These are phyloP conservation scores for Gavia stellata DNA, from an alignment of 2,113 vertebrate species.

Conservation along the genomic window DNA sequence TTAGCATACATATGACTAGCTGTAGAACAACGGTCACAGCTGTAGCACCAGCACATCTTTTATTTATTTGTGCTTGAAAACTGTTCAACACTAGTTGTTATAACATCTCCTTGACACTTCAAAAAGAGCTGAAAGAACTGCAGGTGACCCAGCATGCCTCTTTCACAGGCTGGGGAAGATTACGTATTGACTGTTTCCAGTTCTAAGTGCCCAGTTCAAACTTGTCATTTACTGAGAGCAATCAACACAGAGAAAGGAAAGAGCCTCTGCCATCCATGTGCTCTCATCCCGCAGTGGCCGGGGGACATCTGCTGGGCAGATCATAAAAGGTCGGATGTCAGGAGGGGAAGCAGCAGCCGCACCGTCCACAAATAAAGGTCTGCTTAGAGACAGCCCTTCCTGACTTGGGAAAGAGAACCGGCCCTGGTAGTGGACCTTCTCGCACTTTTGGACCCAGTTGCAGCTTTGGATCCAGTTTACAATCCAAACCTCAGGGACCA, in stretches of 20 bases:
- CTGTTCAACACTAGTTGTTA: background rate
- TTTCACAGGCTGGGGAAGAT: constrained; percentile 15
- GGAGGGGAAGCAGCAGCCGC: background rate
- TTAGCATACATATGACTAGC: background rate
- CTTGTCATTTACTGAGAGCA: constrained; percentile 12
- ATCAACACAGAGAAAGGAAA: background rate
- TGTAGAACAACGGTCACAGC: background rate
- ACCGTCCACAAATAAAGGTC: background rate
- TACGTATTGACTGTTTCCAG: constrained; percentile 42
- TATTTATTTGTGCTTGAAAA: constrained; percentile 26
- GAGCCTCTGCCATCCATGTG: background rate
- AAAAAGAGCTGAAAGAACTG: background rate
- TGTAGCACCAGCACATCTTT: background rate
- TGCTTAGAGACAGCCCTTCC: background rate
- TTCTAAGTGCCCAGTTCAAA: background rate
- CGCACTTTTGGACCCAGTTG: background rate
- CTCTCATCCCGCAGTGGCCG: background rate
- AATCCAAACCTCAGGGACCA: background rate
- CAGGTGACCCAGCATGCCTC: constrained; percentile 4
- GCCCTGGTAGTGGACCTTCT: background rate
- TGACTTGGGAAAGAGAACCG: background rate
- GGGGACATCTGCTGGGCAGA: constrained; percentile 32
- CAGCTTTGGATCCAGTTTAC: background rate
- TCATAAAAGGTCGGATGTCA: background rate
- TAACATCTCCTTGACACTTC: background rate